These are phyloP conservation scores for Dendronephthya gigantea DNA, from an alignment of 64 coral and sea anemone species.

Conservation along the genomic window DNA sequence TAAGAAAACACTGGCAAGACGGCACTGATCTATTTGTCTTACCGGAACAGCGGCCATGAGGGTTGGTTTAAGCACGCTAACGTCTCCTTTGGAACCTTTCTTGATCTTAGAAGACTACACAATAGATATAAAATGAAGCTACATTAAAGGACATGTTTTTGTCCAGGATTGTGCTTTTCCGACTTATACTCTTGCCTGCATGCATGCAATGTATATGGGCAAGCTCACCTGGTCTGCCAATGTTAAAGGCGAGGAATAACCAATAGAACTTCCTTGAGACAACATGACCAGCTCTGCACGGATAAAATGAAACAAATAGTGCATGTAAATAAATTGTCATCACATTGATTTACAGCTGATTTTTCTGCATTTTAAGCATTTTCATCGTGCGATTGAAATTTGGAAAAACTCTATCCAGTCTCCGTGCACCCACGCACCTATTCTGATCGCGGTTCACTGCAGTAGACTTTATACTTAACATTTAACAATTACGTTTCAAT, in stretches of 20 bases:
- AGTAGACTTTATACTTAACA: neutral
- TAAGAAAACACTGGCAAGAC: no score
- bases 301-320: neutral
- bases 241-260: constrained; percentile 76
- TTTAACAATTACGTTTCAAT: neutral
- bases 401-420: no score
- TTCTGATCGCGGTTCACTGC: no score
- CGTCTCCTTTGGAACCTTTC: constrained; percentile 86
- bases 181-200: no score
- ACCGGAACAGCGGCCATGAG: constrained; percentile 87
- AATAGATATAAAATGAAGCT: neutral
- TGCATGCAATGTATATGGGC: no score
- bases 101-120: constrained; percentile 88
- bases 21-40: neutral
- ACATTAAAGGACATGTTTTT: neutral
- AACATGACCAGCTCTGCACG: constrained; percentile 58
- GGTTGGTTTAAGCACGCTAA: constrained; percentile 70
- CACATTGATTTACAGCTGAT: no score
- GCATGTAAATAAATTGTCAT: no score
- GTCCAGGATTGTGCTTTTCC: no score
- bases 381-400: no score
- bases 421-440: no score
- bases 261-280: constrained; percentile 69
- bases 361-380: no score
- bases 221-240: constrained; percentile 59